Evolutionary conservation across 2,113 vertebrate species (phyloP).

Genomic region (Nesoenas mayeri): DNA sequence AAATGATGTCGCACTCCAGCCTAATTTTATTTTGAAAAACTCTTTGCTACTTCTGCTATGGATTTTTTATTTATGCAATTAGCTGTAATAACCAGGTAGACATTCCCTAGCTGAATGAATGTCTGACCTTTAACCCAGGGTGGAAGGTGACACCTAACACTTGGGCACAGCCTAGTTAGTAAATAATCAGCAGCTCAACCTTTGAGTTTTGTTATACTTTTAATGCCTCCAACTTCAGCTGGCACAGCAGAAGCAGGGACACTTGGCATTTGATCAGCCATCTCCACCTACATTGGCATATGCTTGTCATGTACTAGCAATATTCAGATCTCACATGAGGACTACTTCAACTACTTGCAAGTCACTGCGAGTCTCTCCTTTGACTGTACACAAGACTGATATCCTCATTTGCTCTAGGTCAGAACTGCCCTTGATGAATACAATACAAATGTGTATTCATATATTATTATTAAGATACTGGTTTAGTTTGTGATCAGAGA

Average conservation of each 20-base stretch:
- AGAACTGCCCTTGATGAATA: not conserved
- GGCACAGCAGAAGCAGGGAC: slow-evolving; percentile 3
- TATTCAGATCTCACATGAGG: not conserved
- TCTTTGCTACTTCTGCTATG: not conserved
- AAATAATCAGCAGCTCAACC: not conserved
- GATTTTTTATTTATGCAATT: not conserved
- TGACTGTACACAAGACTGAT: not conserved
- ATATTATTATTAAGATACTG: not conserved
- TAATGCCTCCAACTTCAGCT: not conserved
- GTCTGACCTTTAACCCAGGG: not conserved
- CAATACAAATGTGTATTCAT: not conserved
- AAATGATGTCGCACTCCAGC: not conserved
- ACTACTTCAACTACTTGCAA: not conserved
- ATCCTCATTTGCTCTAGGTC: not conserved
- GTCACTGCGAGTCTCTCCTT: slow-evolving; percentile 26
- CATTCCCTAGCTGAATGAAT: not conserved
- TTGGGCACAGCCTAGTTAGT: not conserved
- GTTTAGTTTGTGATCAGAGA: not conserved
- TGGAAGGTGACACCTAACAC: not conserved
- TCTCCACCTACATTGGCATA: not conserved
- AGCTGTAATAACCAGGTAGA: not conserved
- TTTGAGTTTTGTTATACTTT: not conserved
- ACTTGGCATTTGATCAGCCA: not conserved
- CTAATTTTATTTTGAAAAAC: slow-evolving; percentile 18
- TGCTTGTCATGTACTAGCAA: not conserved